These are phyloP conservation scores for Fragum whitleyi DNA, from an alignment of 2,888 invertebrate genomes.

Conservation along the genomic window DNA sequence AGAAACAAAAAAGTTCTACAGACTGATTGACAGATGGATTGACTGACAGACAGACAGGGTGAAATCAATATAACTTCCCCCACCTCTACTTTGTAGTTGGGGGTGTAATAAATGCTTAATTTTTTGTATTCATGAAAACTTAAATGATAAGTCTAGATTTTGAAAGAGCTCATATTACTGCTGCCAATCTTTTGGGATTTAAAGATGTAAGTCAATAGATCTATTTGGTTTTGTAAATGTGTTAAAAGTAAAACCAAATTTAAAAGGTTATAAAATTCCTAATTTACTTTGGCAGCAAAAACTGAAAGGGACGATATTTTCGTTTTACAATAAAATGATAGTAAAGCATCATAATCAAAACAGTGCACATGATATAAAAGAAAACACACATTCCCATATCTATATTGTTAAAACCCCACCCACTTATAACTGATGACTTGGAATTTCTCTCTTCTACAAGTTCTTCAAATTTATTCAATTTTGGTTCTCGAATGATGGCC, in stretches of 20 bases:
- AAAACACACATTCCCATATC: constrained; percentile 82
- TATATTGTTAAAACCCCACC: constrained; percentile 72
- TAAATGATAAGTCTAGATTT: no score
- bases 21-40: neutral
- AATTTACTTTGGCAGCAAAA: constrained; percentile 14
- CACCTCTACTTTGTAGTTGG: no score
- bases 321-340: constrained; percentile 79
- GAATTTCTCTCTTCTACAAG: neutral
- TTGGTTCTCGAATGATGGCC: neutral
- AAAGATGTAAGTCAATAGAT: no score
- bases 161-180: no score
- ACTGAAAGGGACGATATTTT: constrained; percentile 63
- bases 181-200: no score
- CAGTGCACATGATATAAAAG: constrained; percentile 79
- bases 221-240: no score
- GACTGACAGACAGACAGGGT: neutral
- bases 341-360: constrained; percentile 78
- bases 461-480: neutral
- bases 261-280: no score
- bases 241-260: no score
- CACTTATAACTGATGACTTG: neutral
- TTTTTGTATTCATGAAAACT: no score
- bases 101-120: no score
- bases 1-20: no score
- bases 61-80: no score